These are phyloP conservation scores for Parauchenoglanis ngamensis DNA, from an alignment of 2,797 vertebrate species.

Conservation along the genomic window DNA sequence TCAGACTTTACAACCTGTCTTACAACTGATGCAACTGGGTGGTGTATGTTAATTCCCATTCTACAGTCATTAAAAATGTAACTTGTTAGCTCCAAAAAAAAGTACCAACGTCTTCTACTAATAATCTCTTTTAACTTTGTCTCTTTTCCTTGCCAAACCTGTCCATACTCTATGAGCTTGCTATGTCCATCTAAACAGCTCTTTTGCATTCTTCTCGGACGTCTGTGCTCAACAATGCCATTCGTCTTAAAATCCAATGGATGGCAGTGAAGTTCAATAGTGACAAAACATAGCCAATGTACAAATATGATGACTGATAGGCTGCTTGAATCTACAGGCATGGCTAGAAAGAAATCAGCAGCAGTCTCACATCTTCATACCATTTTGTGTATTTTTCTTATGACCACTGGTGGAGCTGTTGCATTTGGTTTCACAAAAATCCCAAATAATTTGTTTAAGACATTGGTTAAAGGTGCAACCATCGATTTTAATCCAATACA, in stretches of 20 bases:
- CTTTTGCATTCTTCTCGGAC: neutral
- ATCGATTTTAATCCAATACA: too few species aligned
- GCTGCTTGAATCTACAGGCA: too few species aligned
- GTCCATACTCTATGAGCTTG: neutral
- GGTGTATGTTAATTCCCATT: neutral
- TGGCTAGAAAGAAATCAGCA: neutral
- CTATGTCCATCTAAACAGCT: neutral
- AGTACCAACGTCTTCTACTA: neutral
- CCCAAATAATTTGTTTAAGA: too few species aligned
- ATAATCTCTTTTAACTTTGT: neutral
- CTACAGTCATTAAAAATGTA: neutral
- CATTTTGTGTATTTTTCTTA: neutral
- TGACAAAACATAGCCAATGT: too few species aligned
- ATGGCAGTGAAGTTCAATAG: too few species aligned
- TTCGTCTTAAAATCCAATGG: too few species aligned
- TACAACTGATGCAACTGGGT: neutral
- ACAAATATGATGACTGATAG: too few species aligned
- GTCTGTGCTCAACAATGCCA: too few species aligned
- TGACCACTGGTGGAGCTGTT: neutral
- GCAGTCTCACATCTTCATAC: neutral
- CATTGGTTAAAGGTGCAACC: too few species aligned
- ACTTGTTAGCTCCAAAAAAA: neutral
- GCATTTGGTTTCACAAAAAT: neutral
- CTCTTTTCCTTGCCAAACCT: neutral
- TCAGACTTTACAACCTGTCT: neutral